These are phyloP conservation scores for Semicossyphus pulcher DNA, from an alignment of 2,113 vertebrate genomes.

Conservation along the genomic window DNA sequence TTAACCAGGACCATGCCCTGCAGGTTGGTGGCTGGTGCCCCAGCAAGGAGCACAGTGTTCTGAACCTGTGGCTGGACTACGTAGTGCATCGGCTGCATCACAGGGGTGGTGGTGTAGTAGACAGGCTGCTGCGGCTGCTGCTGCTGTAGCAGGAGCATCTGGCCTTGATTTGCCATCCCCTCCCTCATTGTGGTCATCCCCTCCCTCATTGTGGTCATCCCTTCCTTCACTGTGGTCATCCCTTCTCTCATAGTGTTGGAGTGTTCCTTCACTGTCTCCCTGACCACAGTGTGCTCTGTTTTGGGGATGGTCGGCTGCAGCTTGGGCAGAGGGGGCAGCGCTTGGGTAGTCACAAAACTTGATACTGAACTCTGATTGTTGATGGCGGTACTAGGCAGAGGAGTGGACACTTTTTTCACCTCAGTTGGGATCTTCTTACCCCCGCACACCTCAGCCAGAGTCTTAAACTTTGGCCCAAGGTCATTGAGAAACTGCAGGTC, in stretches of 20 bases:
- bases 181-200: neutral
- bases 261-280: constrained; percentile 9
- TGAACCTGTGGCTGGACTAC: constrained; percentile 69
- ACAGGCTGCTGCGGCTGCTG: constrained; percentile 78
- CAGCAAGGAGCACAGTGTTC: constrained; percentile 66
- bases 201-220: constrained; percentile 8
- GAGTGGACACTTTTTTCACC: constrained; percentile 41
- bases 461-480: constrained; percentile 89
- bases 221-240: neutral
- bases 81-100: constrained; percentile 69
- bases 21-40: constrained; percentile 54
- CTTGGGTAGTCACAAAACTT: neutral
- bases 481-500: constrained; percentile 88
- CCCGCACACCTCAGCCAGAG: constrained; percentile 83
- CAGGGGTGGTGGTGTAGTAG: constrained; percentile 60
- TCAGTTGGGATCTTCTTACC: constrained; percentile 73
- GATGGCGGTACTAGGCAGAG: neutral
- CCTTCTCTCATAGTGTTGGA: neutral
- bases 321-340: constrained; percentile 2
- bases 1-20: constrained; percentile 70
- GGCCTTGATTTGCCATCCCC: neutral
- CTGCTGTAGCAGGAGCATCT: constrained; percentile 50
- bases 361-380: neutral
- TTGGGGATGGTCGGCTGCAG: neutral
- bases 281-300: constrained; percentile 39